Evolutionary conservation across 2,113 vertebrate genomes (phyloP), one percentile per base, ranked within the genome.

Genomic region (Anseranas semipalmata): DNA sequence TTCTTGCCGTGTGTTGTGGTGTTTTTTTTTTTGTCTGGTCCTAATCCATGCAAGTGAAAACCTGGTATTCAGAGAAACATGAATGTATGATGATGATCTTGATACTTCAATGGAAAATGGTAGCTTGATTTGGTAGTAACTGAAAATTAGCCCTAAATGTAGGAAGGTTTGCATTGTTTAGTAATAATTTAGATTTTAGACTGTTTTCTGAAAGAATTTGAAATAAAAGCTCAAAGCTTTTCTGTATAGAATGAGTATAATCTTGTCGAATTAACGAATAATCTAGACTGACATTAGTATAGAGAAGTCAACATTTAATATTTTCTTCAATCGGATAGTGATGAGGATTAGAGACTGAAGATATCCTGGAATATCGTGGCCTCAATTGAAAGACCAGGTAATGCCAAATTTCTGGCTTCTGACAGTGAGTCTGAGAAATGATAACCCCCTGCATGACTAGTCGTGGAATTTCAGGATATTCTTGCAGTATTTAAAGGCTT

Each of bases 211-310:
- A 32, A 76, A 73, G 15, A 27, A 76, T 32, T 77, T 27, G 27
- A 70, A 83, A 53, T 48, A 45, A 93, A 75, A 60, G 0, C 32
- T 41, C n/a, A 46, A 48, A 81, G 15, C 37, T 77, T 53, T 27
- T 78, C 0, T 0, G 20, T 82, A 5, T 9, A 43, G 39, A 62
- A 56, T 22, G 15, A 43, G 22, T 7, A 7, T 46, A 56, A 15
- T 58, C 28, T 53, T 72, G 48, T 68, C 56, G 35, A 81, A 85
- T 66, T 63, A 81, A 28, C 46, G 75, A n/a, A 35, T 39, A 41
- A 32, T 25, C 58, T 32, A 5, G 22, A 35, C 16, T 83, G 48
- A 45, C 1, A 0, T 46, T 55, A 28, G 35, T 76, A 21, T 3
- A 39, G n/a, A 78, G 56, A 75, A 72, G 25, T 41, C 46, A 82